Evolutionary conservation across 2,797 vertebrate genomes (phyloP), one percentile per base, ranked within the genome.

Genomic region (Molossus molossus): DNA sequence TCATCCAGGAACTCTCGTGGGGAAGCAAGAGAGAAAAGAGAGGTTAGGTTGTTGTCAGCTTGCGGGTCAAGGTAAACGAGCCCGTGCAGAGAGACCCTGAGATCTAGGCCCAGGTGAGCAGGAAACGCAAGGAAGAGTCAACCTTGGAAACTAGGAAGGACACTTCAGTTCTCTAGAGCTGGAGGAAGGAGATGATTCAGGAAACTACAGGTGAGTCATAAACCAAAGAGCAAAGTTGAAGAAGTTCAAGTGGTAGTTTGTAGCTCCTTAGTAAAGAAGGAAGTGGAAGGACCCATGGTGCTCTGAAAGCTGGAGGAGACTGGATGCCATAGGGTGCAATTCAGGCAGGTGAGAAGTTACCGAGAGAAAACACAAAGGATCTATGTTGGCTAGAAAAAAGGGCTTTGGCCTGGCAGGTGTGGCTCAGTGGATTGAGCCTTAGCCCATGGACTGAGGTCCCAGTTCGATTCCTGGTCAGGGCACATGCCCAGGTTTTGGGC

Each of bases 241-340:
- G 23, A 50, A 57, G 20, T 21, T 60, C 50, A 20, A 29, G 14
- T 80, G 62, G 10, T 53, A 13, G 53, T 70, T 79, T 80, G 45
- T n/a, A 11, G 50, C 21, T 77, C 50, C 75, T 29, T 55, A 33
- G 25, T 53, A 11, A 37, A 79, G 50, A 45, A 70, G 72, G 12
- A 17, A 40, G 20, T 45, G 33, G 12, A n/a, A 29, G 64, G 48
- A 40, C 25, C 23, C 25, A 0, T 17, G 29, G 15, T n/a, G 4
- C 7, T 25, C 53, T 82, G 57, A 18, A 76, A 58, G 40, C 48
- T 15, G 25, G 45, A 2, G n/a, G 55, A 77, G 21, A 9, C 7
- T 3, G 1, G 57, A 55, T 1, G 2, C 48, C 40, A 4, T 55
- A 25, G 60, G 14, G n/a, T 17, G 23, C 13, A 50, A 50, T 0